Evolutionary conservation across 2,113 vertebrate species (phyloP), one percentile per base, ranked within the genome.

Genomic region (Leptosomus discolor): DNA sequence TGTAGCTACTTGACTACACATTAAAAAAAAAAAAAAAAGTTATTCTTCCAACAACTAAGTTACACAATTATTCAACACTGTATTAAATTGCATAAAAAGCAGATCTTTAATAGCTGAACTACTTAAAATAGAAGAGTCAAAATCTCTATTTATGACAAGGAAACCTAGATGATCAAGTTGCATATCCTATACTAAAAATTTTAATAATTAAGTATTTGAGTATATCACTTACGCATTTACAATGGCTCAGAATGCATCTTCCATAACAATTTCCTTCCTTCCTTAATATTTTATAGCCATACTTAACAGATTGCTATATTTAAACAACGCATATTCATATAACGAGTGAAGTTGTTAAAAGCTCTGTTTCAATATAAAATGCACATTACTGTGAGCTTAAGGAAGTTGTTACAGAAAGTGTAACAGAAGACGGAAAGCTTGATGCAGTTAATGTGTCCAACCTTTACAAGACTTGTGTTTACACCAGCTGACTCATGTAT

Each of bases 51-150:
- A 95, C 26, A 91, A 80, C 54, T 87, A 53, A 84, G 69, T 71
- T 90, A 61, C 89, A 91, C 64, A 48, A 43, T 92, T 75, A 73
- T 89, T 87, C 36, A 92, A 51, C 56, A 81, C 10, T 73, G 43
- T 64, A 89, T 95, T 97, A 91, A 90, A 88, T 16, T 84, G 30
- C 61, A 92, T 91, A n/a, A n/a, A 96, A 85, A 97, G 80, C 92
- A 97, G 85, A 95, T 85, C 79, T 95, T 96, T 88, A 93, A 80
- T 79, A 85, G 81, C 53, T 94, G 92, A 94, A 97, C 41, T 96
- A 86, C 94, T 96, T 96, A 92, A 97, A 97, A 96, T 63, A 89
- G 43, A 73, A 85, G 68, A 96, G 81, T 88, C 94, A 95, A 96
- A 93, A 74, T 43, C 29, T 85, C 58, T 88, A 56, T 54, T 75